Base-by-base conservation (phyloP, 2,888 invertebrate genomes). In the Plebejus melissa region DNA sequence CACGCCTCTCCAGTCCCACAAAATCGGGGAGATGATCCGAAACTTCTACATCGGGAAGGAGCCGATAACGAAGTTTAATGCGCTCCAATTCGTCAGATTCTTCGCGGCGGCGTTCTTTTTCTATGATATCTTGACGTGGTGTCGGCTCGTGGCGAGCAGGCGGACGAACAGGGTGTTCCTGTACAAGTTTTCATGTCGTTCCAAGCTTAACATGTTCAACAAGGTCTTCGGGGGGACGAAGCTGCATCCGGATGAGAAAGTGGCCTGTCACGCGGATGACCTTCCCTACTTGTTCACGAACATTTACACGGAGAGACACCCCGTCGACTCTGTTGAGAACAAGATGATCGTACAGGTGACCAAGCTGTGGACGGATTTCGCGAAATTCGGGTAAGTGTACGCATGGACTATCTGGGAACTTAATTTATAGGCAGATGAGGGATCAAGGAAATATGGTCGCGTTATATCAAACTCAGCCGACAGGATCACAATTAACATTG, bases 291-390 rank as follows among this genome's bases (percentile, higher is more conserved):
- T 90, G 0, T 90, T 79, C 75, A 77, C 77, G 11, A 71, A 76
- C 65, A 13, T 79, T 1, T 22, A 81, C 0, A 77, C 78, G 2
- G 78, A 82, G 3, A 82, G 83, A 74, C 79, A 86, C 2, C 79
- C 83, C 32, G 80, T 79, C 46, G 79, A 81, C 9, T 84, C 87
- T 0, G 81, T 82, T 0, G 80, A 81, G 4, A 87, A 84, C 70
- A 80, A 84, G 75, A 79, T 86, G 77, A 85, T 91, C 13, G 81
- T 88, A 0, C 84, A 79, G 72, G 79, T 87, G 0, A 86, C 85
- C 0, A 87, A 79, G 16, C 80, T 91, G 16, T 91, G 88, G 89
- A 89, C 90, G 0, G 89, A 90, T 77, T 90, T 90, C 74, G 90
- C 89, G 0, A 90, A 89, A 82, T 85, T 80, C 75, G 89, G 90